A percentile compares a stretch with the other conserved stretches of the same genome.
phyloP scores from a whole-genome alignment of 2,888 invertebrate genomes.

The Hipparchia semele region DNA sequence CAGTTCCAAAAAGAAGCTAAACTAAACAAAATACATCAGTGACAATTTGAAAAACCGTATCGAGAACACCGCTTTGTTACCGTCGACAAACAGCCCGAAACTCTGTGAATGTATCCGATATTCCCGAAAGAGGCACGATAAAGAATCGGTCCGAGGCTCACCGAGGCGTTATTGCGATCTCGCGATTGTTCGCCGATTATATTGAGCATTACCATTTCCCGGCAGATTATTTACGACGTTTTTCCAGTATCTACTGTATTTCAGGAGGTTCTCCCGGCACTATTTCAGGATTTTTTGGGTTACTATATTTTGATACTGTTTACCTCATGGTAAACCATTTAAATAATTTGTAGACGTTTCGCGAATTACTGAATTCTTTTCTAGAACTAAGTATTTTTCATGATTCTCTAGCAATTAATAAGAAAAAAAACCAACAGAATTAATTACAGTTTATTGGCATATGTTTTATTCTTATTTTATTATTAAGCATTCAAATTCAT shows the following conservation, averaged over 20 bases:
- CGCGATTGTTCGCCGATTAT: constrained; percentile 43
- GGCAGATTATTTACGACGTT: constrained; percentile 26
- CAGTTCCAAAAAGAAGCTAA: not conserved
- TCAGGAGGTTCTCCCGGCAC: not conserved
- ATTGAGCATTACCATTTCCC: constrained; percentile 37
- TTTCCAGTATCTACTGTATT: constrained; percentile 4
- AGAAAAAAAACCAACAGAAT: too few relatives aligned
- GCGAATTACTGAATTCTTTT: too few relatives aligned
- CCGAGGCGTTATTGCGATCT: constrained; percentile 43
- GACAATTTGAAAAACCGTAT: constrained; percentile 21
- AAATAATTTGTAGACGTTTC: not conserved
- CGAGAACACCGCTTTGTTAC: constrained; percentile 22
- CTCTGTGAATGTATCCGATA: constrained; percentile 49
- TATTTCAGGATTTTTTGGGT: not conserved
- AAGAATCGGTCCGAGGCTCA: constrained; percentile 52
- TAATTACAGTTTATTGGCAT: too few relatives aligned
- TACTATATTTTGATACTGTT: not conserved
- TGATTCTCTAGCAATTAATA: not conserved
- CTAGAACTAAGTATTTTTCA: not conserved
- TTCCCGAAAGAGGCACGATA: constrained; percentile 55
- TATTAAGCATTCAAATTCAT: not conserved
- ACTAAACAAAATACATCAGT: constrained; percentile 22
- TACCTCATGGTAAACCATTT: not conserved
- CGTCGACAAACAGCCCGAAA: constrained; percentile 20
- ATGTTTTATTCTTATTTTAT: too few relatives aligned